Evolutionary conservation across 2,113 vertebrate genomes (phyloP).

Genomic region (Benthochromis sp.): DNA sequence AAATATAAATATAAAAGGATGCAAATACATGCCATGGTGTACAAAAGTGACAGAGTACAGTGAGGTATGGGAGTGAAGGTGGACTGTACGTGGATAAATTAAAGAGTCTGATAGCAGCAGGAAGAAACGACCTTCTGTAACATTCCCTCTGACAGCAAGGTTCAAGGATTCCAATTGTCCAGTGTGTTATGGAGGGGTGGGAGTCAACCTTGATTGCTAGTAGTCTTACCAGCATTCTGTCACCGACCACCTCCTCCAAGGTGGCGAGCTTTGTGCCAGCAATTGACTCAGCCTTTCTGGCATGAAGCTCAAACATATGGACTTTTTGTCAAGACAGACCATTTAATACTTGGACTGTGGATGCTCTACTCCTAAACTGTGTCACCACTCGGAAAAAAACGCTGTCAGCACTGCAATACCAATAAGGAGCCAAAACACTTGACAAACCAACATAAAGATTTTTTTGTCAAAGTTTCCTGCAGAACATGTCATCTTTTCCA

Average conservation of each 20-base stretch:
- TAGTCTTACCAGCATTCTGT: background rate
- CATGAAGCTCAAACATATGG: background rate
- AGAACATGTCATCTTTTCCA: background rate
- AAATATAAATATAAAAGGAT: background rate
- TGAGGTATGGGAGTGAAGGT: background rate
- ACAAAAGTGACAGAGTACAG: background rate
- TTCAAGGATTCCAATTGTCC: background rate
- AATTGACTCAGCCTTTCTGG: background rate
- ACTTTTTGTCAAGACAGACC: background rate
- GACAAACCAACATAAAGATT: background rate
- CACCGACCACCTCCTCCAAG: background rate
- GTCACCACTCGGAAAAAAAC: background rate
- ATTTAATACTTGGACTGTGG: background rate
- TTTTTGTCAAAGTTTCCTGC: background rate
- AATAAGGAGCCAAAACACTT: rapidly evolving
- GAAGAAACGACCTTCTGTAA: background rate
- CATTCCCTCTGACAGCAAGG: background rate
- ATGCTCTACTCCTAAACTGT: background rate
- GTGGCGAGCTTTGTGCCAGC: background rate
- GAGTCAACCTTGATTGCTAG: background rate
- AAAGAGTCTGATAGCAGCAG: background rate
- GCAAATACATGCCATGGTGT: background rate
- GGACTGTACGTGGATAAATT: background rate
- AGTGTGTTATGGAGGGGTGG: background rate
- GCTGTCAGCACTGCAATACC: background rate